Percentiles rank a stretch among this genome's conserved stretches.
Conservation (phyloP, 2,113 vertebrate species). For the Pituophis catenifer region DNA sequence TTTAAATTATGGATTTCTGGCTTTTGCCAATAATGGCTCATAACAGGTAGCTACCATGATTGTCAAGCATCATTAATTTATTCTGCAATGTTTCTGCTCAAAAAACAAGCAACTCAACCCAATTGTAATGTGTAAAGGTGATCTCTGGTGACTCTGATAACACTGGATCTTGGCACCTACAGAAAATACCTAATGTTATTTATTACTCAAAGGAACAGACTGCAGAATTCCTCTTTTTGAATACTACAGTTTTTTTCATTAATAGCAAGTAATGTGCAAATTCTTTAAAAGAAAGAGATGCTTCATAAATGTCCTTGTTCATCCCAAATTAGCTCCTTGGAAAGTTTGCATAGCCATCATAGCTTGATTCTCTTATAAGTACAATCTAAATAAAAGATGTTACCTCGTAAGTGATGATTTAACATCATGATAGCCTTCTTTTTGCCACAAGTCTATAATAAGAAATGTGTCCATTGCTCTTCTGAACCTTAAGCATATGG, state of each 20-base stretch:
- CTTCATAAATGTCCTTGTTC: neutral
- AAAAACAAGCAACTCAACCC: neutral
- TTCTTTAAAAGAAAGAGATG: neutral
- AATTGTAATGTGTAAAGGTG: neutral
- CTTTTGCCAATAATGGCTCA: neutral
- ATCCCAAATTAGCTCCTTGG: neutral
- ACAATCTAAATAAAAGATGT: neutral
- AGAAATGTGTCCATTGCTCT: neutral
- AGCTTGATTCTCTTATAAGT: neutral
- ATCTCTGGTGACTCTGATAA: neutral
- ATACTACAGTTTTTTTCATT: neutral
- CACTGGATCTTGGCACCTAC: neutral
- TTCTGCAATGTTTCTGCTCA: neutral
- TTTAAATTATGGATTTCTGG: neutral
- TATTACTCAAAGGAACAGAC: neutral
- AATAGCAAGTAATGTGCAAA: neutral
- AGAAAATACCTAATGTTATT: neutral
- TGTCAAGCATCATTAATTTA: neutral
- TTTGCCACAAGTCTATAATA: neutral
- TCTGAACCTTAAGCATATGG: neutral
- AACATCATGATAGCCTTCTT: neutral
- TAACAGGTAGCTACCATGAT: neutral
- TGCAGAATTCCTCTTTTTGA: neutral
- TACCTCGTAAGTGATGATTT: neutral
- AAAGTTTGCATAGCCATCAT: neutral